These are phyloP conservation scores for Choreutis nemorana DNA, from an alignment of 2,888 invertebrate species.

Conservation along the genomic window DNA sequence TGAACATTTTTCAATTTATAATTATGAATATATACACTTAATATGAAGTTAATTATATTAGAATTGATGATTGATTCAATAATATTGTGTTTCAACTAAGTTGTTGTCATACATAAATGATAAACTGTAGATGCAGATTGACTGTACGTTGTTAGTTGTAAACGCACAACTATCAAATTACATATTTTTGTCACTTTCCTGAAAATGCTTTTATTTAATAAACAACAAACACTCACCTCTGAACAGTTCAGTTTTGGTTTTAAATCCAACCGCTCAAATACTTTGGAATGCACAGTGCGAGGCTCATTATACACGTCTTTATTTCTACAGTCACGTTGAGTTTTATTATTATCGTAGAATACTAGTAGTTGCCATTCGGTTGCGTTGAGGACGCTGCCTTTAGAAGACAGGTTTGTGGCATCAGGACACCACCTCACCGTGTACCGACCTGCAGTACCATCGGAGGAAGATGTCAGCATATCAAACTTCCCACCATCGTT, in stretches of 20 bases:
- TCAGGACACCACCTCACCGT: conserved; percentile 25
- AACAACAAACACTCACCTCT: conserved; percentile 22
- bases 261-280: conserved; percentile 6
- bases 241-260: conserved; percentile 19
- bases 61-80: too few relatives aligned
- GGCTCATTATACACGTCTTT: conserved; percentile 8
- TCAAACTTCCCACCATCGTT: conserved; percentile 12
- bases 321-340: conserved; percentile 8
- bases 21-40: too few relatives aligned
- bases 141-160: too few relatives aligned
- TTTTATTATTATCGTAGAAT: conserved; percentile 9
- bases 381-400: conserved; percentile 11
- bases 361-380: conserved; percentile 21
- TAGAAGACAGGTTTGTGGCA: too few relatives aligned
- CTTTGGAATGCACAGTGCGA: conserved; percentile 10
- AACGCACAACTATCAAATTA: too few relatives aligned
- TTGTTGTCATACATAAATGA: too few relatives aligned
- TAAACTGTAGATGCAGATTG: too few relatives aligned
- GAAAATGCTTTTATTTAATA: too few relatives aligned
- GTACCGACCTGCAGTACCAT: conserved; percentile 28
- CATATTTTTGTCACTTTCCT: too few relatives aligned
- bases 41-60: too few relatives aligned
- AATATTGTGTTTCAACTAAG: too few relatives aligned
- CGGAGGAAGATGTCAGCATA: conserved; percentile 18
- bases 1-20: not conserved